Percentiles rank a stretch among this genome's conserved stretches.
Evolutionary conservation across 2,888 invertebrate genomes (phyloP).

Genomic region (Cryptus armator): DNA sequence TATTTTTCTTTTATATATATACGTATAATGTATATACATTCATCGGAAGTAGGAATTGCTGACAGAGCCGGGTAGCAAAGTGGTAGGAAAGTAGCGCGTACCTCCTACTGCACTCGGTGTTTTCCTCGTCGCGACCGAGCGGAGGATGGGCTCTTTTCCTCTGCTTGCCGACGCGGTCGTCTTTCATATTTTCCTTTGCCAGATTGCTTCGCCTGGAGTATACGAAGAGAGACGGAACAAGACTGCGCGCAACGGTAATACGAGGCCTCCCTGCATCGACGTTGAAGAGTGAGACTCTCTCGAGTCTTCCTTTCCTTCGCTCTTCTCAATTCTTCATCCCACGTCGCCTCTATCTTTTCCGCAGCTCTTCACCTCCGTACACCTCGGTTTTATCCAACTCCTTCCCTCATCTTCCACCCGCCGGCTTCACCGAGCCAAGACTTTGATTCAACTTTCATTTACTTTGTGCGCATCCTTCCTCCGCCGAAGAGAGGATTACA

Average conservation of each 20-base stretch:
- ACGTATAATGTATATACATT: not conserved
- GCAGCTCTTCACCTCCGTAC: slow-evolving; percentile 25
- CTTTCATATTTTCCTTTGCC: slow-evolving; percentile 63
- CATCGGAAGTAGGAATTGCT: slow-evolving; percentile 8
- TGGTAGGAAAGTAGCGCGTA: slow-evolving; percentile 6
- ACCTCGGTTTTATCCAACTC: slow-evolving; percentile 35
- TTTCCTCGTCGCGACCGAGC: slow-evolving; percentile 39
- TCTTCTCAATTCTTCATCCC: slow-evolving; percentile 44
- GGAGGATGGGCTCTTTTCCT: slow-evolving; percentile 31
- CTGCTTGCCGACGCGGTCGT: slow-evolving; percentile 40
- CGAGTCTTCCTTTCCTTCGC: slow-evolving; percentile 41
- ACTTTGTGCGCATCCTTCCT: slow-evolving; percentile 70
- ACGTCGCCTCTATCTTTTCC: slow-evolving; percentile 36
- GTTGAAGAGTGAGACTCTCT: slow-evolving; percentile 46
- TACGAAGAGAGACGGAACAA: slow-evolving; percentile 40
- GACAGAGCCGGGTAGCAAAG: slow-evolving; percentile 11
- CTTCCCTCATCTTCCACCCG: slow-evolving; percentile 16
- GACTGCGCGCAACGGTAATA: slow-evolving; percentile 60
- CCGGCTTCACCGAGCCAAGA: slow-evolving; percentile 65
- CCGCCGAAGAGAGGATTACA: slow-evolving; percentile 76
- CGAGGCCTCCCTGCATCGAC: slow-evolving; percentile 48
- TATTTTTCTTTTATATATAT: slow-evolving; percentile 40
- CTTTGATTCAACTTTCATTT: slow-evolving; percentile 81
- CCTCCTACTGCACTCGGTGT: slow-evolving; percentile 44
- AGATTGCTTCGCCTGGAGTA: slow-evolving; percentile 60